Conservation (phyloP, 2,113 vertebrate species). For the Bostrychus sinensis region DNA sequence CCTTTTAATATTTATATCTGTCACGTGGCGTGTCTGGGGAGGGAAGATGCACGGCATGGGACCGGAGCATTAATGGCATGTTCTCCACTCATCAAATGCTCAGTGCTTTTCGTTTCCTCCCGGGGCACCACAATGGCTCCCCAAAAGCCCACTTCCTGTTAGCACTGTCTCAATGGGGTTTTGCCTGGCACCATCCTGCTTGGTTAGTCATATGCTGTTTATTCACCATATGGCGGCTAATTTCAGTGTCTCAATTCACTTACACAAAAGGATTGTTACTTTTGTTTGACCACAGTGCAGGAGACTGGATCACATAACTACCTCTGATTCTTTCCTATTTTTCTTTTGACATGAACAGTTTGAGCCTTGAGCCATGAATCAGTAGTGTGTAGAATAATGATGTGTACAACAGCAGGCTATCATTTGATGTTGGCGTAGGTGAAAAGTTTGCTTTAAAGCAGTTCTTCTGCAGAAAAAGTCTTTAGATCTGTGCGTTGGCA, state of each 20-base stretch:
- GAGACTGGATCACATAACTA: slow-evolving; percentile 8
- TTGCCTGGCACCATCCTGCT: slow-evolving; percentile 19
- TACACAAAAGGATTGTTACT: background rate
- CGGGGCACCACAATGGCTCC: slow-evolving; percentile 18
- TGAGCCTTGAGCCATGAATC: slow-evolving; percentile 20
- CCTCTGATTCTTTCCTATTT: slow-evolving; percentile 6
- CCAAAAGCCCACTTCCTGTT: slow-evolving; percentile 41
- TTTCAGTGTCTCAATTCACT: slow-evolving; percentile 8
- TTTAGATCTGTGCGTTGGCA: slow-evolving; percentile 23
- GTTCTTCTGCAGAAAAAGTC: slow-evolving; percentile 21
- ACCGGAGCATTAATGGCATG: slow-evolving; percentile 24
- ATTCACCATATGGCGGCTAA: slow-evolving; percentile 11
- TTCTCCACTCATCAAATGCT: slow-evolving; percentile 39
- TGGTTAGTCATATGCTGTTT: slow-evolving; percentile 12
- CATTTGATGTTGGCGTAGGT: slow-evolving; percentile 33
- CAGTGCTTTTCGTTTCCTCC: slow-evolving; percentile 27
- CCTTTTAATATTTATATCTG: slow-evolving; percentile 48
- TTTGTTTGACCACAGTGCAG: background rate
- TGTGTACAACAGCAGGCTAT: slow-evolving; percentile 10
- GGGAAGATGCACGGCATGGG: slow-evolving; percentile 20
- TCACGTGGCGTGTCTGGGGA: slow-evolving; percentile 38
- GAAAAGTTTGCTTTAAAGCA: slow-evolving; percentile 23
- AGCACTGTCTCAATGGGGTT: slow-evolving; percentile 16
- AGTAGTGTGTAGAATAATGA: background rate
- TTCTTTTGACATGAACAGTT: background rate